Percentiles rank a stretch among this genome's conserved stretches.
Conservation (phyloP, 1,140 invertebrate genomes). For the Saccostrea cuccullata region DNA sequence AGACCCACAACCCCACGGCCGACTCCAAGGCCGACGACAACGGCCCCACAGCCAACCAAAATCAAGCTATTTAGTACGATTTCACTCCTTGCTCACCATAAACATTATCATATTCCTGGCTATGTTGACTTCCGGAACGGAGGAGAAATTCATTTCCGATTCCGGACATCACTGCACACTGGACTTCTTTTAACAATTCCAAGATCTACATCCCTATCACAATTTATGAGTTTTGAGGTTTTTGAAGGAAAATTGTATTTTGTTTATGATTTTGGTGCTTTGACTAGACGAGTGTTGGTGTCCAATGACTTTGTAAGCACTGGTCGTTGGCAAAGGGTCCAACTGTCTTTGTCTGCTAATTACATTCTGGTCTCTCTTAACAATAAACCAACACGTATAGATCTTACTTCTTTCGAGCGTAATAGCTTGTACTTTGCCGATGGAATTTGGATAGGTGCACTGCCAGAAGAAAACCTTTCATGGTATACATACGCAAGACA, state of each 20-base stretch:
- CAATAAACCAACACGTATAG: constrained; percentile 28
- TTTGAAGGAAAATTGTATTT: constrained; percentile 72
- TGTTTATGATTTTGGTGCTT: constrained; percentile 66
- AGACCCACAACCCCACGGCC: constrained; percentile 46
- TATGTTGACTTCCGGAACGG: constrained; percentile 45
- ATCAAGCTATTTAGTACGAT: constrained; percentile 45
- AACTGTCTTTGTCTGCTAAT: constrained; percentile 27
- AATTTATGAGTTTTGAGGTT: constrained; percentile 61
- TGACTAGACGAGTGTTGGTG: constrained; percentile 52
- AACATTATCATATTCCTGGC: constrained; percentile 39
- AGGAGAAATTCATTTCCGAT: constrained; percentile 49
- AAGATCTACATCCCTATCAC: neutral
- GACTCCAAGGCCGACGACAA: constrained; percentile 44
- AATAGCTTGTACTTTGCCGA: constrained; percentile 41
- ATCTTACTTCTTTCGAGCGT: constrained; percentile 6
- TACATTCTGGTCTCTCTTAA: constrained; percentile 43
- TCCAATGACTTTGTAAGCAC: constrained; percentile 62
- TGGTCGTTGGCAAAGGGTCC: constrained; percentile 65
- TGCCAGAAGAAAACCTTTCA: constrained; percentile 56
- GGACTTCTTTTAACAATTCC: constrained; percentile 43
- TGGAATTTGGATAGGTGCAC: constrained; percentile 52
- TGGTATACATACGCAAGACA: constrained; percentile 70
- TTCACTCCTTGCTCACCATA: constrained; percentile 25
- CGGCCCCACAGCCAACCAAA: neutral
- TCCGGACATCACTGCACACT: constrained; percentile 42